Conservation (phyloP, 2,797 vertebrate genomes). For the Crocidura indochinensis region DNA sequence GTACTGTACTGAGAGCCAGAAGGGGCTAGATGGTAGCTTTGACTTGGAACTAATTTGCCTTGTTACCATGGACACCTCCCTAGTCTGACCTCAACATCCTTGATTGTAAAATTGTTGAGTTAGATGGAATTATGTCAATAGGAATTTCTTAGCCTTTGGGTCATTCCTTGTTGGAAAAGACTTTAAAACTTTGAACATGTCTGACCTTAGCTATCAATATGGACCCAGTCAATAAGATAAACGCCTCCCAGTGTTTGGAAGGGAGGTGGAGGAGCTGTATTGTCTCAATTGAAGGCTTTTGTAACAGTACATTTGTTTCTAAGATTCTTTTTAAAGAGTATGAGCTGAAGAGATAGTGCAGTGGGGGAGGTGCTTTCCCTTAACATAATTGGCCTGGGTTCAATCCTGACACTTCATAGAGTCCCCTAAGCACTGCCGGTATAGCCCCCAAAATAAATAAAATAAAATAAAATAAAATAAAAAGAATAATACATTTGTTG, state of each 20-base stretch:
- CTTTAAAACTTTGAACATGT: not conserved
- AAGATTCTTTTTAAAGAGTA: not conserved
- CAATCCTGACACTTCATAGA: too few species aligned
- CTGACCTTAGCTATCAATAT: not conserved
- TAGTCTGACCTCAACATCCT: not conserved
- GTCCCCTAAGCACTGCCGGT: too few species aligned
- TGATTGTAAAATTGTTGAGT: not conserved
- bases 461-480: too few species aligned
- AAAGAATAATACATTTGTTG: conserved; percentile 9
- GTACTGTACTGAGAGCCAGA: not conserved
- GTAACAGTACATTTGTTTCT: not conserved
- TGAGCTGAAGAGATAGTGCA: too few species aligned
- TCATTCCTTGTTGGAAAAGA: conserved; percentile 11
- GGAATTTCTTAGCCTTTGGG: not conserved
- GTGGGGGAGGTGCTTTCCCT: too few species aligned
- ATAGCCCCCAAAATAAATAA: too few species aligned
- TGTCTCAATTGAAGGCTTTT: not conserved
- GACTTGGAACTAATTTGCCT: not conserved
- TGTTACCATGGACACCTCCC: not conserved
- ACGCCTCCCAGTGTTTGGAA: too few species aligned
- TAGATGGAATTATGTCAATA: conserved; percentile 2
- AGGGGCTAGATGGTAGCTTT: conserved; percentile 2
- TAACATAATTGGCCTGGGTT: too few species aligned
- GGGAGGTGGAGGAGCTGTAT: not conserved
- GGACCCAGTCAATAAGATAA: not conserved